phyloP scores from a whole-genome alignment of 2,113 vertebrate genomes.

The Pyxicephalus adspersus region DNA sequence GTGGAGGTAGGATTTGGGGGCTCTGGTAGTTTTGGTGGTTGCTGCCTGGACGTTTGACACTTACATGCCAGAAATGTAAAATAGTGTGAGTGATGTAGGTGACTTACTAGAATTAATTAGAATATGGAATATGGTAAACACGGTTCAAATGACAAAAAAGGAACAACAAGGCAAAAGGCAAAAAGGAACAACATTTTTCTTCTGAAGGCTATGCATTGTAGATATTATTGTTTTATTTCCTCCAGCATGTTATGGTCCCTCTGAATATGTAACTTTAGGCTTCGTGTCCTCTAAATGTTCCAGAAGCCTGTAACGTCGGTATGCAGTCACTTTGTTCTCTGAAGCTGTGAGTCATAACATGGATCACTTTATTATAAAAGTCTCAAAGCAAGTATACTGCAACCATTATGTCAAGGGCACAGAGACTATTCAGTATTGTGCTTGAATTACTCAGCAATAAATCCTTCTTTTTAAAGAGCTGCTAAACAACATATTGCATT shows the following conservation, averaged over 20 bases:
- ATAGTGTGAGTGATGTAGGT: too few species aligned
- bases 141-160: neutral
- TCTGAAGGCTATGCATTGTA: neutral
- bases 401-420: neutral
- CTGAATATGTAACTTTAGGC: neutral
- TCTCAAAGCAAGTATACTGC: neutral
- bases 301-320: neutral
- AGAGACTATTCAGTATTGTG: neutral
- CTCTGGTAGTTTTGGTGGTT: too few species aligned
- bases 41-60: too few species aligned
- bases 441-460: neutral
- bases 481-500: too few species aligned
- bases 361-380: neutral
- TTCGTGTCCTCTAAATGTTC: conserved; percentile 14
- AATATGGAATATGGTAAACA: too few species aligned
- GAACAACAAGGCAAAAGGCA: neutral
- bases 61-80: too few species aligned
- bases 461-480: too few species aligned
- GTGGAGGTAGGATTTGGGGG: too few species aligned
- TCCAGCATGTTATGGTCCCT: neutral
- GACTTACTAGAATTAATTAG: too few species aligned
- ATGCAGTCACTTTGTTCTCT: neutral
- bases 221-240: neutral
- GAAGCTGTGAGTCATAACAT: neutral
- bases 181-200: neutral